A percentile compares a stretch with the other conserved stretches of the same genome.
These are phyloP conservation scores for Prunella fulvescens DNA, from an alignment of 2,113 vertebrate genomes.

Conservation along the genomic window DNA sequence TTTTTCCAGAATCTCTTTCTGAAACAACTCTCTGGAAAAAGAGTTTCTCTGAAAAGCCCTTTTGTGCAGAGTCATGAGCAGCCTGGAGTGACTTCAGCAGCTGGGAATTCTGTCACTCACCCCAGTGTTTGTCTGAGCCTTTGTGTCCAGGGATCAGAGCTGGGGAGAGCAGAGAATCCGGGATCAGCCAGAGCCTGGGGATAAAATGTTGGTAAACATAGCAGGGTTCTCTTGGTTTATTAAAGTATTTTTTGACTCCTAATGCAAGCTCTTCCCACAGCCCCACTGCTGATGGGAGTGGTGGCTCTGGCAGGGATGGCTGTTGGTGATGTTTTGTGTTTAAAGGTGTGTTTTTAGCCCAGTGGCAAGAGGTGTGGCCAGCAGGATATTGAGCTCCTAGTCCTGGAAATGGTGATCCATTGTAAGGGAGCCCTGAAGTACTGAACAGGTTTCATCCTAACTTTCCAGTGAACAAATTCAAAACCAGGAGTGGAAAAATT, in stretches of 20 bases:
- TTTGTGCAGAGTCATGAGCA: conserved; percentile 47
- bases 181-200: neutral
- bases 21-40: neutral
- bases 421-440: neutral
- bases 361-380: neutral
- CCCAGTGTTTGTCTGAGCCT: conserved; percentile 28
- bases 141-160: neutral
- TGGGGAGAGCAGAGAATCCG: neutral
- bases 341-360: neutral
- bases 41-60: neutral
- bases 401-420: neutral
- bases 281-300: neutral
- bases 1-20: neutral
- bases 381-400: neutral
- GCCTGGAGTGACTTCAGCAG: conserved; percentile 48
- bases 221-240: neutral
- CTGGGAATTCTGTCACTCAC: conserved; percentile 42
- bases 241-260: neutral
- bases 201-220: neutral
- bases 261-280: neutral
- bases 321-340: neutral
- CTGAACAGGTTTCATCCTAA: neutral
- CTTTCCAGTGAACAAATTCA: neutral
- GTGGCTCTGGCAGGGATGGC: neutral
- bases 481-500: neutral